phyloP scores from a whole-genome alignment of 2,797 vertebrate genomes.

The Oreochromis grahami region DNA sequence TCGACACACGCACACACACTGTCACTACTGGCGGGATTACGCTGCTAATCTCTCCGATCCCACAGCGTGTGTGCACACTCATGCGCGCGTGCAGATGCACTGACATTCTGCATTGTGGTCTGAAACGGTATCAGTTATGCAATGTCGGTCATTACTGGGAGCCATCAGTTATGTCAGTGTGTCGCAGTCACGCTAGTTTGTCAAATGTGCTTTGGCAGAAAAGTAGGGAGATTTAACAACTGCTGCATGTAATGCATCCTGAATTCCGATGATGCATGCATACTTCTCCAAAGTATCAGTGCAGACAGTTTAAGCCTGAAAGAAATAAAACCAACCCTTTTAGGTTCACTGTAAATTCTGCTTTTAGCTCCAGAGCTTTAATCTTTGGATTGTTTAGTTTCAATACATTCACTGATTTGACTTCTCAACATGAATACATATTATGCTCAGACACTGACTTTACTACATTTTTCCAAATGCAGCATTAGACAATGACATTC shows the following conservation, averaged over 20 bases:
- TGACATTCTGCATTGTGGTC: background rate
- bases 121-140: conserved; percentile 29
- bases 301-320: background rate
- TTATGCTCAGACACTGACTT: background rate
- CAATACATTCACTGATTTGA: background rate
- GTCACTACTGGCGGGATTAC: conserved; percentile 43
- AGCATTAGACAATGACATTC: background rate
- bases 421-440: background rate
- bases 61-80: background rate
- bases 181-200: background rate
- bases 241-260: background rate
- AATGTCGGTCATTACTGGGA: conserved; percentile 16
- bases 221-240: background rate
- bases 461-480: background rate
- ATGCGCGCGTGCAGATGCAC: background rate
- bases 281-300: background rate
- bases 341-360: background rate
- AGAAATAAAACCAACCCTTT: background rate
- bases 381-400: background rate
- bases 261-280: background rate
- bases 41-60: conserved; percentile 48
- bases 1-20: conserved; percentile 10
- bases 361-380: background rate
- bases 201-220: background rate
- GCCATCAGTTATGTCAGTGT: conserved; percentile 2